Evolutionary conservation across 2,888 invertebrate species (phyloP), one percentile per base, ranked within the genome.

Genomic region (Lagria hirta): DNA sequence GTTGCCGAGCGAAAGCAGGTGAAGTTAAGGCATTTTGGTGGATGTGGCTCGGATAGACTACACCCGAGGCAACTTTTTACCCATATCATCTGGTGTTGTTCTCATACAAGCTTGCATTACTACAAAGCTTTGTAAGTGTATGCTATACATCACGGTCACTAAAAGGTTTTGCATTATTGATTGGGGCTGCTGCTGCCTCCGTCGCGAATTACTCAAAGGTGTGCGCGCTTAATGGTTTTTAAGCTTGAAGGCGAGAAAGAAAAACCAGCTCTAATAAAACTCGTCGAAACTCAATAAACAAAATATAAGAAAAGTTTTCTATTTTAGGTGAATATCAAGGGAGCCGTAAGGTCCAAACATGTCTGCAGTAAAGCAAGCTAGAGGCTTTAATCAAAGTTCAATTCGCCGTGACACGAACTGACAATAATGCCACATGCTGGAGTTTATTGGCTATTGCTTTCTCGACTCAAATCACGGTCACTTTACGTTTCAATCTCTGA

Each of bases 311-410:
- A 61, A 64, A 61, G 52, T 62, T 64, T 62, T 52, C 52, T 60
- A 58, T 61, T 62, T 62, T 62, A 51, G 55, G 55, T 52, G 52
- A 58, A 55, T 58, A 57, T 53, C 62, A 50, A 32, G 64, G 59
- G 62, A 61, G 54, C 52, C 52, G 55, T 60, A 59, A 57, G 57
- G 56, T 57, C 52, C 58, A 51, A 57, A 53, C 53, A 57, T 57
- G 58, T 57, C 56, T 52, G 52, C 49, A 44, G 51, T 53, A 55
- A 57, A 55, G 54, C 50, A 51, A 57, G 52, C 52, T 53, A 36
- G 54, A 47, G 55, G 60, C 59, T 62, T 63, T 64, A 65, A 66
- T 66, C 65, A 65, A 66, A 66, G 63, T 63, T 62, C 64, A 65
- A 65, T 66, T 61, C 61, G 54, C 54, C 57, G 61, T 62, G 64